Percentiles rank a stretch among this genome's conserved stretches.
Conservation (phyloP, 2,797 vertebrate species). For the Rhincodon typus region DNA sequence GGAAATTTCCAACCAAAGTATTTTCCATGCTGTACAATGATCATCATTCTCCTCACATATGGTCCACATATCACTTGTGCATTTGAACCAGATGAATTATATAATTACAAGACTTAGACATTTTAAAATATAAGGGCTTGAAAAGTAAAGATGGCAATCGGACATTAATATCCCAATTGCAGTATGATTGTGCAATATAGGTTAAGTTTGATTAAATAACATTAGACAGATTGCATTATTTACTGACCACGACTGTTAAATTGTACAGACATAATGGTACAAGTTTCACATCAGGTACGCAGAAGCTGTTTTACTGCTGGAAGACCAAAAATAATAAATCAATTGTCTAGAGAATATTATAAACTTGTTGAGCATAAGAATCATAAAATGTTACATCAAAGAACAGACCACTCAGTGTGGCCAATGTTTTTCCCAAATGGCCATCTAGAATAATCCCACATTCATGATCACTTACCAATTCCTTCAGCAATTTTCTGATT, state of each 20-base stretch:
- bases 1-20: background rate
- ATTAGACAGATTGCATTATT: background rate
- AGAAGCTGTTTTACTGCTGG: background rate
- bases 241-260: background rate
- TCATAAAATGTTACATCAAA: conserved; percentile 3
- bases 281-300: background rate
- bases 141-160: background rate
- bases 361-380: background rate
- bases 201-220: background rate
- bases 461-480: background rate
- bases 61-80: background rate
- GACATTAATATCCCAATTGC: background rate
- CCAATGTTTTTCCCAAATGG: background rate
- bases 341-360: background rate
- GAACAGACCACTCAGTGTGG: background rate
- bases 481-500: background rate
- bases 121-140: background rate
- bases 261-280: background rate
- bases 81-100: background rate
- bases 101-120: background rate
- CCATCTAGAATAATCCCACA: background rate
- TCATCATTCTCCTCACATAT: background rate
- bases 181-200: background rate
- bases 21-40: background rate
- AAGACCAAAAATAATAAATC: background rate